Conservation (phyloP, 2,113 vertebrate genomes). For the Strigops habroptila region DNA sequence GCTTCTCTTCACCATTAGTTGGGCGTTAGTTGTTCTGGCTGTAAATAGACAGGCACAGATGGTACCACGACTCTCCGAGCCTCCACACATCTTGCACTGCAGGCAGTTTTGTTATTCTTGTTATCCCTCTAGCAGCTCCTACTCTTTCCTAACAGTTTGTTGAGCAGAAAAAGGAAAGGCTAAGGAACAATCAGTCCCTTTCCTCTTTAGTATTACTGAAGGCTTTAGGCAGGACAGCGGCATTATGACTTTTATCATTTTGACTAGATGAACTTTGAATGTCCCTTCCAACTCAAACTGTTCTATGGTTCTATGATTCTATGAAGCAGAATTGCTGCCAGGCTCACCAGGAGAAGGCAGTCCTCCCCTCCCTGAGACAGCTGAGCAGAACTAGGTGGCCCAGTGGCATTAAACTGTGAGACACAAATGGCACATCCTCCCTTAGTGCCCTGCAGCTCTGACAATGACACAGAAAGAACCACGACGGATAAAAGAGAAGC, state of each 20-base stretch:
- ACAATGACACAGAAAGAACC: background rate
- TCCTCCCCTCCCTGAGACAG: background rate
- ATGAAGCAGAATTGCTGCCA: background rate
- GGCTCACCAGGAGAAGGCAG: background rate
- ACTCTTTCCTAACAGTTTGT: slow-evolving; percentile 42
- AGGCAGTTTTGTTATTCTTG: slow-evolving; percentile 56
- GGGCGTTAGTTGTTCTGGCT: slow-evolving; percentile 65
- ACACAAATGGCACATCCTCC: background rate
- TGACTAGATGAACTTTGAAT: background rate
- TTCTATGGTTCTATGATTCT: background rate
- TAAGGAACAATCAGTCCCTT: slow-evolving; percentile 40
- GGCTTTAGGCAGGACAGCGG: background rate
- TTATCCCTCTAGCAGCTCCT: slow-evolving; percentile 58
- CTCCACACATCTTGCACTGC: slow-evolving; percentile 59
- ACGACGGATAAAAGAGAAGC: background rate
- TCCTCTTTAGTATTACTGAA: background rate
- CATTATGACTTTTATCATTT: background rate
- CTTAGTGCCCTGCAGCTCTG: background rate
- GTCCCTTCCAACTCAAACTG: background rate
- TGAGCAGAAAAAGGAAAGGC: slow-evolving; percentile 29
- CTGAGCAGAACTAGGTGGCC: background rate
- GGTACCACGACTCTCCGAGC: slow-evolving; percentile 45
- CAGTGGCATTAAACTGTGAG: background rate
- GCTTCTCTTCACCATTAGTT: slow-evolving; percentile 55
- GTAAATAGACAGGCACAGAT: slow-evolving; percentile 68